phyloP scores from a whole-genome alignment of 2,113 vertebrate species.

The Anarhynchus alexandrinus region DNA sequence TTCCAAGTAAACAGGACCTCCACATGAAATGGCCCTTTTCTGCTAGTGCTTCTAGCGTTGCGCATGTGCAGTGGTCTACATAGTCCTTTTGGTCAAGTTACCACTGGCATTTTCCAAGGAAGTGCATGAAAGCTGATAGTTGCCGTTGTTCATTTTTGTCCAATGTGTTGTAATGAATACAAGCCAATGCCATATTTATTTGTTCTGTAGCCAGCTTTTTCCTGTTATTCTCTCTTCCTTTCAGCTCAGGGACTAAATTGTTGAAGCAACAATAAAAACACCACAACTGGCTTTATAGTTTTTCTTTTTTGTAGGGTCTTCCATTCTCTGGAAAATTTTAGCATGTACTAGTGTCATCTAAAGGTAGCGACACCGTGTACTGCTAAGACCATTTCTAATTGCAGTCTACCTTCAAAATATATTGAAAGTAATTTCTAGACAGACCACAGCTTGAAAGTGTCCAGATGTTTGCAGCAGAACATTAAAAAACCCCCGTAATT shows the following conservation, averaged over 20 bases:
- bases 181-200: constrained; percentile 19
- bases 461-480: background rate
- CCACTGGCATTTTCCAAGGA: constrained; percentile 9
- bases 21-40: background rate
- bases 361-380: background rate
- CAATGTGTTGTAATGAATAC: constrained; percentile 14
- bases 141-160: constrained; percentile 31
- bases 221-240: background rate
- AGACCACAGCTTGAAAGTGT: background rate
- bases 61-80: background rate
- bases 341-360: background rate
- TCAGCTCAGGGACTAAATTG: background rate
- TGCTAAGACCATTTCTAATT: constrained; percentile 24
- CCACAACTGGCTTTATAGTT: background rate
- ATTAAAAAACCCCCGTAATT: background rate
- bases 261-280: background rate
- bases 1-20: background rate
- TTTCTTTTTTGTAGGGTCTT: background rate
- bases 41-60: background rate
- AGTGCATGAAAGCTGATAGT: constrained; percentile 29
- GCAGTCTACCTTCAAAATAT: background rate
- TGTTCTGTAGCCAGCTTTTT: constrained; percentile 21
- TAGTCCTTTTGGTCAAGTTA: constrained; percentile 46
- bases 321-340: background rate
- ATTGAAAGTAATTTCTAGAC: background rate